These are phyloP conservation scores for Camelus bactrianus DNA, from an alignment of 2,113 vertebrate genomes.

Conservation along the genomic window DNA sequence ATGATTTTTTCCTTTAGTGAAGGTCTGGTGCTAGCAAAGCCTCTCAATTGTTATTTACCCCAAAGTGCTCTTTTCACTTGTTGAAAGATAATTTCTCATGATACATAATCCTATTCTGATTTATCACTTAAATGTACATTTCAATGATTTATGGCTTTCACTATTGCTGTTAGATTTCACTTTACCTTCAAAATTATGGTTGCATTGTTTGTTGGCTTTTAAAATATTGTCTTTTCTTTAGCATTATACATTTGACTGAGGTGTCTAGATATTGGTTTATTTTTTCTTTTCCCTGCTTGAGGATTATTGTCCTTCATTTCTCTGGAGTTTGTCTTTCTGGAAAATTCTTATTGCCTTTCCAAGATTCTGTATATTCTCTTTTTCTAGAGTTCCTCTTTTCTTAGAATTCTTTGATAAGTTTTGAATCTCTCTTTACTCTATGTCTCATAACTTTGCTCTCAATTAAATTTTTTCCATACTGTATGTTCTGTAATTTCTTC, in stretches of 20 bases:
- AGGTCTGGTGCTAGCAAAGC: not conserved
- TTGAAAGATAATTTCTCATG: conserved; percentile 1
- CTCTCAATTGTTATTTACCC: not conserved
- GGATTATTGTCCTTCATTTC: not conserved
- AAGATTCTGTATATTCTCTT: not conserved
- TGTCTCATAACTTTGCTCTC: not conserved
- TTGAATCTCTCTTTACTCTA: not conserved
- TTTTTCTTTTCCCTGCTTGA: not conserved
- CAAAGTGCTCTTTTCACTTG: not conserved
- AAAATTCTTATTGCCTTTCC: not conserved
- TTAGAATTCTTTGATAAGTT: not conserved
- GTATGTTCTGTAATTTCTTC: not conserved
- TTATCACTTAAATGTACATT: conserved; percentile 12
- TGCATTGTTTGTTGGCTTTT: not conserved
- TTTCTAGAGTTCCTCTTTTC: not conserved
- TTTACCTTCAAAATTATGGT: not conserved
- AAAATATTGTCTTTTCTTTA: not conserved
- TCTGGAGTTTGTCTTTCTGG: not conserved
- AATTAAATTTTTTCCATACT: conserved; percentile 4
- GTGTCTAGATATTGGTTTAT: not conserved
- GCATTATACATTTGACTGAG: not conserved
- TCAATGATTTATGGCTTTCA: not conserved
- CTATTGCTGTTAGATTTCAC: not conserved
- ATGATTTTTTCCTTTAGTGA: not conserved
- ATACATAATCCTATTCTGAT: not conserved